phyloP scores from a whole-genome alignment of 2,113 vertebrate genomes.

The Solea solea region DNA sequence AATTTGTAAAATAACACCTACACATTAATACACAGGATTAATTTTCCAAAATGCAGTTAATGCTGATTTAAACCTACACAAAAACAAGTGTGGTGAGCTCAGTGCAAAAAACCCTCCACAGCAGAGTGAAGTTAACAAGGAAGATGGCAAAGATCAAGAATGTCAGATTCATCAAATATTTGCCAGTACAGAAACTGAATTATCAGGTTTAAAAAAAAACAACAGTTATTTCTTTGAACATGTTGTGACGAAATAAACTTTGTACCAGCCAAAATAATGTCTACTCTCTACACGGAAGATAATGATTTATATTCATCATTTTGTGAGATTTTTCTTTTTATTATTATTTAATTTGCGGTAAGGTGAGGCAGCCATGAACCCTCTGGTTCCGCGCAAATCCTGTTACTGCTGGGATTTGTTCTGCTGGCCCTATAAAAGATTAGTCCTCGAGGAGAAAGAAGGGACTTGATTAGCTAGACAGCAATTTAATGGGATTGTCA shows the following conservation, averaged over 20 bases:
- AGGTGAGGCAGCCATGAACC: conserved; percentile 47
- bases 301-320: conserved; percentile 13
- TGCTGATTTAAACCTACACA: conserved; percentile 9
- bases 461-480: conserved; percentile 87
- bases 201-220: too few species aligned
- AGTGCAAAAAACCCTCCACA: too few species aligned
- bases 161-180: too few species aligned
- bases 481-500: conserved; percentile 88
- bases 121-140: too few species aligned
- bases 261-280: too few species aligned
- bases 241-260: too few species aligned
- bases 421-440: conserved; percentile 82
- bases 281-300: too few species aligned
- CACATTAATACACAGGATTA: conserved; percentile 1
- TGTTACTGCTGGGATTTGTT: conserved; percentile 82
- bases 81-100: too few species aligned
- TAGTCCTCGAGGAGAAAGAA: conserved; percentile 82
- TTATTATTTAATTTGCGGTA: conserved; percentile 52
- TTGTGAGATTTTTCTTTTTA: conserved; percentile 36
- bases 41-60: neutral
- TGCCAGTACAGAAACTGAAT: too few species aligned
- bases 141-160: too few species aligned
- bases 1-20: conserved; percentile 11
- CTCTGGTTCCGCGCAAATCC: conserved; percentile 74
- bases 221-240: too few species aligned